These are phyloP conservation scores for Arothron firmamentum DNA, from an alignment of 2,113 vertebrate genomes.

Conservation along the genomic window DNA sequence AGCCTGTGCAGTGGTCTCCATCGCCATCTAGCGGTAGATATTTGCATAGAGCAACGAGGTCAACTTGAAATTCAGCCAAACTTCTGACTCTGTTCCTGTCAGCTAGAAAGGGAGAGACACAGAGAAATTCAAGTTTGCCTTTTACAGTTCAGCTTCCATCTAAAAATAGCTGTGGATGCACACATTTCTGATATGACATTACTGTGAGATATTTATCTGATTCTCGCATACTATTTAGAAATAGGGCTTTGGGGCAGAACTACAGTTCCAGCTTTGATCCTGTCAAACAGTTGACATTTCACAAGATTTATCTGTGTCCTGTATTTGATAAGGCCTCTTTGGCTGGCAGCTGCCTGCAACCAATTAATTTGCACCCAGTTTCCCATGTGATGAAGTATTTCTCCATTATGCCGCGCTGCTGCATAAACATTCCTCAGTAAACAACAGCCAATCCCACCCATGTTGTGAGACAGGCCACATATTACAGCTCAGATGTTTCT, in stretches of 20 bases:
- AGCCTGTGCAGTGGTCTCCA: slow-evolving; percentile 60
- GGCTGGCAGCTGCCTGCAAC: slow-evolving; percentile 25
- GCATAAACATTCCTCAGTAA: slow-evolving; percentile 66
- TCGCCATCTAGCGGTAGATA: slow-evolving; percentile 84
- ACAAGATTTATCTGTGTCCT: neutral
- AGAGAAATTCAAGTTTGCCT: slow-evolving; percentile 62
- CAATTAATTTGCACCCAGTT: slow-evolving; percentile 50
- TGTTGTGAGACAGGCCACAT: slow-evolving; percentile 65
- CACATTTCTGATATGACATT: slow-evolving; percentile 33
- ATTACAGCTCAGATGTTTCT: slow-evolving; percentile 48
- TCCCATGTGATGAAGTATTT: slow-evolving; percentile 62
- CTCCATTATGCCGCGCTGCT: slow-evolving; percentile 49
- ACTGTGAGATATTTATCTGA: slow-evolving; percentile 1
- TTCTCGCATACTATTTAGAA: neutral
- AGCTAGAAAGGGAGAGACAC: slow-evolving; percentile 52
- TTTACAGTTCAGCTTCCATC: slow-evolving; percentile 57
- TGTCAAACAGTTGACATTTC: neutral
- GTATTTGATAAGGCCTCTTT: slow-evolving; percentile 10
- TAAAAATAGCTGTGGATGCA: slow-evolving; percentile 52
- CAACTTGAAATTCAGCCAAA: slow-evolving; percentile 77
- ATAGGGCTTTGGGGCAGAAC: too few relatives aligned
- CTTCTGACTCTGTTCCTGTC: slow-evolving; percentile 64
- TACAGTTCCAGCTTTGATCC: too few relatives aligned
- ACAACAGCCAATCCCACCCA: slow-evolving; percentile 63
- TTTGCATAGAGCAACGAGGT: slow-evolving; percentile 74